phyloP scores from a whole-genome alignment of 2,888 invertebrate genomes.

The Drosophila suboccidentalis region DNA sequence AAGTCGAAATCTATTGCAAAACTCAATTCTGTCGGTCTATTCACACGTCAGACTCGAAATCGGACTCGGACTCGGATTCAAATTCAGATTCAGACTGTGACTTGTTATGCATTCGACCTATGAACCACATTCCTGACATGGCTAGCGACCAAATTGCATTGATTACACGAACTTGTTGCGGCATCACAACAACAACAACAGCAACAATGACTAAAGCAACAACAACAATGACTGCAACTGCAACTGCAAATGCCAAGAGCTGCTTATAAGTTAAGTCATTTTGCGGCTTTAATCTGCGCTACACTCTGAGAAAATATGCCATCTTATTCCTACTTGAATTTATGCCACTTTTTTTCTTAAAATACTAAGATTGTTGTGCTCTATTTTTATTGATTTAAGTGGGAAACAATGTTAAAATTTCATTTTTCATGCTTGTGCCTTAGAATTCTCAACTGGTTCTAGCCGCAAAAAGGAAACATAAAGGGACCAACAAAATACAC shows the following conservation, averaged over 20 bases:
- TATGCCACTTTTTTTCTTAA: too few species aligned
- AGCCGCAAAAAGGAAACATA: too few species aligned
- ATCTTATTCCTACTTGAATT: too few species aligned
- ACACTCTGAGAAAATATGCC: too few species aligned
- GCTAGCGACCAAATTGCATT: slow-evolving; percentile 73
- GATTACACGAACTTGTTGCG: slow-evolving; percentile 70
- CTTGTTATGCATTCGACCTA: slow-evolving; percentile 65
- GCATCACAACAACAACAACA: slow-evolving; percentile 53
- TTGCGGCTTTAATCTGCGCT: slow-evolving; percentile 59
- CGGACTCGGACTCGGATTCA: slow-evolving; percentile 12
- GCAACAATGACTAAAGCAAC: slow-evolving; percentile 21
- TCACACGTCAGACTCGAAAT: slow-evolving; percentile 41
- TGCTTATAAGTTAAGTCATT: slow-evolving; percentile 76
- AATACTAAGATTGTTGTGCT: too few species aligned
- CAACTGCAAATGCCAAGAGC: slow-evolving; percentile 69
- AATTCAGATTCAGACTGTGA: slow-evolving; percentile 41
- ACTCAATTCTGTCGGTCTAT: slow-evolving; percentile 48
- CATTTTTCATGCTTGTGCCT: too few species aligned
- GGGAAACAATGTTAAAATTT: too few species aligned
- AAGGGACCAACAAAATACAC: too few species aligned
- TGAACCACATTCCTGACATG: slow-evolving; percentile 74
- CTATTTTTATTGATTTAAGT: too few species aligned
- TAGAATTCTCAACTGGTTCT: too few species aligned
- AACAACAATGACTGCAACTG: slow-evolving; percentile 28
- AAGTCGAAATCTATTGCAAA: slow-evolving; percentile 57